Conservation (phyloP, 1,140 invertebrate genomes). For the Drosophila orosa region DNA sequence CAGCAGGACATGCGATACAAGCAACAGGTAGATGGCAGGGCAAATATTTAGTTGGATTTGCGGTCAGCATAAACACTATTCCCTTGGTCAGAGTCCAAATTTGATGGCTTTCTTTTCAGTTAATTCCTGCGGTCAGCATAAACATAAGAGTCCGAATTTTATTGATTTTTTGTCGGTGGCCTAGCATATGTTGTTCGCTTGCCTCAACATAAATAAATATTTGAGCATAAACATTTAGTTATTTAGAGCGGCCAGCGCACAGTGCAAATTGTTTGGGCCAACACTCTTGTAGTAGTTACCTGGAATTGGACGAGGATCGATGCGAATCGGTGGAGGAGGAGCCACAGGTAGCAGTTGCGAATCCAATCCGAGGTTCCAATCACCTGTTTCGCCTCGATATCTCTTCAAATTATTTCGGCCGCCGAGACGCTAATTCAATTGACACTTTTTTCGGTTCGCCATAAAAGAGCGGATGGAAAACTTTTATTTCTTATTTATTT, state of each 20-base stretch:
- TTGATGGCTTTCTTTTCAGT: constrained; percentile 1
- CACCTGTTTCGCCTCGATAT: constrained; percentile 58
- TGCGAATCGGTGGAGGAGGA: constrained; percentile 17
- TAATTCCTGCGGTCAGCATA: constrained; percentile 20
- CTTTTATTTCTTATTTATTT: constrained; percentile 43
- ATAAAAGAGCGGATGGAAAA: constrained; percentile 69
- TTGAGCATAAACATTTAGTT: constrained; percentile 26
- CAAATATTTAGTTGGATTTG: constrained; percentile 23
- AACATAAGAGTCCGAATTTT: constrained; percentile 39
- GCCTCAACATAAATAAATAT: constrained; percentile 5
- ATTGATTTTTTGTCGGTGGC: constrained; percentile 50
- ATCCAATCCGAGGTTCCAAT: constrained; percentile 13
- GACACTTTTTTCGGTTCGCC: constrained; percentile 56
- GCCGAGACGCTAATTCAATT: constrained; percentile 74
- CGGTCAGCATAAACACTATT: constrained; percentile 31
- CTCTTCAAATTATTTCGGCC: constrained; percentile 25
- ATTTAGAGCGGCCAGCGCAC: constrained; percentile 17
- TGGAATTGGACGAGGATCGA: constrained; percentile 12
- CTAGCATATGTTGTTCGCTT: constrained; percentile 55
- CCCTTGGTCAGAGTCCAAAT: constrained; percentile 5
- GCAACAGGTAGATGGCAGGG: constrained; percentile 28
- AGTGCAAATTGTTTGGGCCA: constrained; percentile 19
- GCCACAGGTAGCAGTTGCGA: constrained; percentile 28
- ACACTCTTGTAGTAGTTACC: constrained; percentile 36
- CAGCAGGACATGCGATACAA: constrained; percentile 33